These are phyloP conservation scores for Temnothorax nylanderi DNA, from an alignment of 1,140 invertebrate genomes.

Conservation along the genomic window DNA sequence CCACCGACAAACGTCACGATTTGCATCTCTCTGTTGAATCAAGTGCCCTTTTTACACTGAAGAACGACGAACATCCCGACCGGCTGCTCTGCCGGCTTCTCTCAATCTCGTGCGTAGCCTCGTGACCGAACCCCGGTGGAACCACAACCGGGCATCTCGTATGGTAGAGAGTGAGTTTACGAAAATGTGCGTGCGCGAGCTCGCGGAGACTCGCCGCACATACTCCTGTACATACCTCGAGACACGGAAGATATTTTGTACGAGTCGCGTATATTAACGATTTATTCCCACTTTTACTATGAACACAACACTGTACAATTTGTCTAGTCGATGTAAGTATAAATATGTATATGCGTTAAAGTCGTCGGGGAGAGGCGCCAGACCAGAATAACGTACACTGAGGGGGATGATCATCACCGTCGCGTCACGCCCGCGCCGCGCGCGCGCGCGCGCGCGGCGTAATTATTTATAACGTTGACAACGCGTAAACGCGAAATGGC, in stretches of 20 bases:
- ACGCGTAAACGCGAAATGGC: slow-evolving; percentile 30
- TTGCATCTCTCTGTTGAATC: slow-evolving; percentile 81
- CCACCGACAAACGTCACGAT: slow-evolving; percentile 42
- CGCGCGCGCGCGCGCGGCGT: neutral
- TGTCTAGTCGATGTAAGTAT: slow-evolving; percentile 75
- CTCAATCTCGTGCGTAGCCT: slow-evolving; percentile 65
- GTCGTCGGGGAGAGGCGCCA: slow-evolving; percentile 54
- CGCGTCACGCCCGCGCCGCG: neutral
- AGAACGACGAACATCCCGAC: slow-evolving; percentile 61
- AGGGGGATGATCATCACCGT: slow-evolving; percentile 62
- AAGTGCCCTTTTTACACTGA: slow-evolving; percentile 84
- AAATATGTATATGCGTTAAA: slow-evolving; percentile 69
- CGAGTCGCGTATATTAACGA: slow-evolving; percentile 75
- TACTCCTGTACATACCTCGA: slow-evolving; percentile 68
- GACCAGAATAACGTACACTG: slow-evolving; percentile 77
- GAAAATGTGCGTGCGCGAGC: slow-evolving; percentile 68
- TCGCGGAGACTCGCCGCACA: slow-evolving; percentile 59
- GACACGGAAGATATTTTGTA: slow-evolving; percentile 83
- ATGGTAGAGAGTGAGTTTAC: slow-evolving; percentile 36
- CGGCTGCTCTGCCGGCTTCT: slow-evolving; percentile 36
- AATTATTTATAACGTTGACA: slow-evolving; percentile 57
- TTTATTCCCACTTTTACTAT: slow-evolving; percentile 68
- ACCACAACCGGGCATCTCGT: slow-evolving; percentile 20
- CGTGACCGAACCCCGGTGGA: slow-evolving; percentile 37
- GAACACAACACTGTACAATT: slow-evolving; percentile 72